These are phyloP conservation scores for Pseudomyrmex cubaensis DNA, from an alignment of 1,140 invertebrate species.

Conservation along the genomic window DNA sequence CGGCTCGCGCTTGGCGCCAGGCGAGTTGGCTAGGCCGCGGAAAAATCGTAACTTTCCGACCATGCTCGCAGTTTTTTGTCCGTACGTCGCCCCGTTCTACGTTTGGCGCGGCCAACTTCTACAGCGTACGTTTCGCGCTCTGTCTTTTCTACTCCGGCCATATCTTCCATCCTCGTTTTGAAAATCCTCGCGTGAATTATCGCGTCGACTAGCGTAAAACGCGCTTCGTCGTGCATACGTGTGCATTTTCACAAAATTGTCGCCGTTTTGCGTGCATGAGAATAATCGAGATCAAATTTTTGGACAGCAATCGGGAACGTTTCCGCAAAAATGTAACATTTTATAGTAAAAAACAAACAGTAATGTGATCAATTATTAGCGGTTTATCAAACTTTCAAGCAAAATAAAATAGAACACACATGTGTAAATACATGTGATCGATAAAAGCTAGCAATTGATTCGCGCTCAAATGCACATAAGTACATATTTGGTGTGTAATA, in stretches of 20 bases:
- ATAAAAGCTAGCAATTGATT: constrained; percentile 10
- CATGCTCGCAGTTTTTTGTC: constrained; percentile 58
- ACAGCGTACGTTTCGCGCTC: constrained; percentile 40
- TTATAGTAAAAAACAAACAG: not conserved
- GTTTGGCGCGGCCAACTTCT: constrained; percentile 31
- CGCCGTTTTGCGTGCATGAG: not conserved
- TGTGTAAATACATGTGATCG: not conserved
- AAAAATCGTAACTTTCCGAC: constrained; percentile 72
- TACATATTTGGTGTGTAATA: constrained; percentile 7
- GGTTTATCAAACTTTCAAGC: not conserved
- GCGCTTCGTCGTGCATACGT: constrained; percentile 7
- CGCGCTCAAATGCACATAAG: not conserved
- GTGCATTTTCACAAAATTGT: constrained; percentile 3
- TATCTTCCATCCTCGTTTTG: constrained; percentile 43
- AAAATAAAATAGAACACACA: not conserved
- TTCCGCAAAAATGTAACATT: not conserved
- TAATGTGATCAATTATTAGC: not conserved
- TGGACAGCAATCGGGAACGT: not conserved
- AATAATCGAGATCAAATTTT: constrained; percentile 8
- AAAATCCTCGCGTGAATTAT: constrained; percentile 57
- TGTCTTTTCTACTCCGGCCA: constrained; percentile 3
- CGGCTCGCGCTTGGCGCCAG: not conserved
- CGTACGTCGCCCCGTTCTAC: not conserved
- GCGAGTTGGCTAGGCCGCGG: constrained; percentile 45
- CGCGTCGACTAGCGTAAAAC: constrained; percentile 8